Evolutionary conservation across 2,113 vertebrate genomes (phyloP), one percentile per base, ranked within the genome.

Genomic region (Neolamprologus sp.): DNA sequence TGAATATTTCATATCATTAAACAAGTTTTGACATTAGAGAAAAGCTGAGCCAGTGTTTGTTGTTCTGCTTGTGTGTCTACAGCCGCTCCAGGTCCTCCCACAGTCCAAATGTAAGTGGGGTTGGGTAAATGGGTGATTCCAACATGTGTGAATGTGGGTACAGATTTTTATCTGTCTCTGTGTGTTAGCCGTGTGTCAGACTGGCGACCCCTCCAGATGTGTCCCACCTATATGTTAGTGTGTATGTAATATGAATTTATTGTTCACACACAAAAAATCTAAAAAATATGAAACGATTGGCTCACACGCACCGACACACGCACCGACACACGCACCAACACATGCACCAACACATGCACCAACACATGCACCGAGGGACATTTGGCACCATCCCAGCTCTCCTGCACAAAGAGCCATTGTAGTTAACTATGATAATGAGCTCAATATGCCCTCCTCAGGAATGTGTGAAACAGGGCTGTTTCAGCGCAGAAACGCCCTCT

Each of bases 401-500:
- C 89, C 87, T 71, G 33, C 94, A 96, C 96, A 97, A 96, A 96
- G 96, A 95, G 88, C 94, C 93, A 96, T 97, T 97, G 94, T 97
- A 94, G 94, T 96, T 96, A 93, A 93, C 93, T 93, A 95, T 94
- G 94, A 94, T 97, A 96, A 97, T 97, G 94, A 96, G 95, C 95
- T 95, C 95, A 96, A 95, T 95, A 95, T 96, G 96, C 93, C 93
- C 94, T 95, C 89, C 90, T 94, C 94, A 94, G 96, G 96, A 97
- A 97, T 96, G 96, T 96, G 95, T 96, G 95, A 96, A 95, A 95
- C 30, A 71, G 90, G 94, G 87, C 94, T 88, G 94, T 91, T 94
- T 91, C 35, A 82, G 80, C 21, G 82, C 7, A 85, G 85, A 89
- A 93, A 90, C 94, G 87, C 92, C 92, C 92, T 85, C 91, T 91